Evolutionary conservation across 2,113 vertebrate species (phyloP), one percentile per base, ranked within the genome.

Genomic region (Calypte anna): DNA sequence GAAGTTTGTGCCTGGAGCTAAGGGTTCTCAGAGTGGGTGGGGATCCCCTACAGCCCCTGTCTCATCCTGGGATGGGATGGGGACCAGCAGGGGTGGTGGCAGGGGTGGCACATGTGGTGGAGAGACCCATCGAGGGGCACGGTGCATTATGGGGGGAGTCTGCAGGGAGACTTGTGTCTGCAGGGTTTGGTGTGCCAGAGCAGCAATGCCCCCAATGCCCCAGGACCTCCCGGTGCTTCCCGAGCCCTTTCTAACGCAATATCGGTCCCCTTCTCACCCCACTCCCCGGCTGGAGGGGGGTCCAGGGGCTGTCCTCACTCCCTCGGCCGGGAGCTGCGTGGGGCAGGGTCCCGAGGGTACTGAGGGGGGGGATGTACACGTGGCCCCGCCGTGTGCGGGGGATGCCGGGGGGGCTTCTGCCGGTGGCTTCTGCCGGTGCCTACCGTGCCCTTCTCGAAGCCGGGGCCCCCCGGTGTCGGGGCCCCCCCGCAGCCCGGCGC

Each of bases 191-290:
- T 15, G 59, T 15, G 53, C 28, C 11, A 15, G 7, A 1, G 4
- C 51, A 53, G 59, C 30, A 20, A 12, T 4, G 4, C 38, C 7
- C 30, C 70, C 68, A 46, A 55, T 15, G 1, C 14, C 25, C 21
- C 43, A 8, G 23, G 24, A 43, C 9, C 30, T 30, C 54, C 36
- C 78, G 57, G 74, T 10, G 13, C 5, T 48, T n/a, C 43, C 72
- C 50, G 40, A 12, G 11, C 55, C 36, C n/a, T 48, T 31, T 1
- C 54, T 50, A 12, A 58, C n/a, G 14, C 59, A 22, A 27, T 1
- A 5, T 11, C 7, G n/a, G 18, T 17, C 14, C 4, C 28, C 8
- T 5, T 4, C 12, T 1, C 6, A 0, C 25, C 28, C 18, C 57
- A 46, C 6, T 2, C 24, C 44, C 31, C 12, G 1, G 10, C 12